Base-by-base conservation (phyloP, 2,888 invertebrate species). In the Coleophora deauratella region DNA sequence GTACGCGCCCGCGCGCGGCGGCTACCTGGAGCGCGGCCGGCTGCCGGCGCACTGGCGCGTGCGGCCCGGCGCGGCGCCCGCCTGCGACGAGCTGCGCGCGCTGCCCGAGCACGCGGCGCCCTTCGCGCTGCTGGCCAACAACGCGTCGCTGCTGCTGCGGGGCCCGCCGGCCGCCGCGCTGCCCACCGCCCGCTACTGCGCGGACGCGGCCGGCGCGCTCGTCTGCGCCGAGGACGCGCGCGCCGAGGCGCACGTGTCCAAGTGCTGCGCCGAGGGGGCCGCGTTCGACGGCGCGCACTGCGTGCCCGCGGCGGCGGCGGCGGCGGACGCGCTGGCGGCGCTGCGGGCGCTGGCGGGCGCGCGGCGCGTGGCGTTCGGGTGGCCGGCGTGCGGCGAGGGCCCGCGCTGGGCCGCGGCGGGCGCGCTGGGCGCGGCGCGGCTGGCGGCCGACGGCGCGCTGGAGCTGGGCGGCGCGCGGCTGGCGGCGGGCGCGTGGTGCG, bases 211-310 rank as follows among this genome's bases (percentile, higher is more conserved):
- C 12, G 89, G 88, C 2, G 89, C 91, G 8, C 73, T 93, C 3
- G 88, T 91, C 3, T 94, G 93, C 65, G 63, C 66, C 2, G 79
- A 72, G 45, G 74, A 72, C 51, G 72, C 56, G 34, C 44, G 55
- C 67, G 68, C 74, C 41, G 73, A 72, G 50, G 73, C 62, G 58
- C 56, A 52, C 27, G 78, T 58, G 32, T 81, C 86, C 60, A 92
- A 93, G 71, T 95, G 95, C 62, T 95, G 95, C 66, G 91, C 91
- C 2, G 80, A 82, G 38, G 84, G 13, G n/a, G 13, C 27, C 13
- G 38, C 38, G 11, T 39, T 42, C 15, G 39, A 38, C 87, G 64
- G 77, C 57, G 43, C 82, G 72, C 59, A 80, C 62, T 66, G 87
- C 79, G 50, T 89, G 85, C 67, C 72, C 65, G 52, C 60, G 50